Conservation (phyloP, 2,797 vertebrate genomes). For the Nannoperca obscura region DNA sequence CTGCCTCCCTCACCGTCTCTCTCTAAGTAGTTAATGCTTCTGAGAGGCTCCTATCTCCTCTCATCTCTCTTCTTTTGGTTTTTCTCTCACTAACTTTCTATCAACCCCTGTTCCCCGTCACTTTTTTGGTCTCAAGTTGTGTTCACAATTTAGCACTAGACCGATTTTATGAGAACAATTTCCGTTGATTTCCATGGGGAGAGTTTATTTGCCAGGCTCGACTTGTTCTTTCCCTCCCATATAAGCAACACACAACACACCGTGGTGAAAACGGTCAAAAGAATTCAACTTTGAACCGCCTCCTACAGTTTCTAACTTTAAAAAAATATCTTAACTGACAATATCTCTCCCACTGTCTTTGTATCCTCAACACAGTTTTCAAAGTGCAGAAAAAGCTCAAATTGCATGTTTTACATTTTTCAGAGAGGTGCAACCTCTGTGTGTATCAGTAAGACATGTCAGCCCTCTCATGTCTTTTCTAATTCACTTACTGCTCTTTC, state of each 20-base stretch:
- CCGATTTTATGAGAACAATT: neutral
- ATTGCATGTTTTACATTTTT: neutral
- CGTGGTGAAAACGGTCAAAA: neutral
- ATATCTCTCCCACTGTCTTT: neutral
- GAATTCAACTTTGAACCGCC: neutral
- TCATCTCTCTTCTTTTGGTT: conserved; percentile 37
- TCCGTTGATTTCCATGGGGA: neutral
- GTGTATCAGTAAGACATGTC: neutral
- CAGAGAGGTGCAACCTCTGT: neutral
- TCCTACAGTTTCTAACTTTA: neutral
- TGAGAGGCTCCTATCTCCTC: conserved; percentile 46
- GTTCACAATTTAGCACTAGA: conserved; percentile 2
- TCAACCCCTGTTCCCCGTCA: conserved; percentile 1
- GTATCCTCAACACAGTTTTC: neutral
- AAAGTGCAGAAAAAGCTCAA: neutral
- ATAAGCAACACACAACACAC: neutral
- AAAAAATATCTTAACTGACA: neutral
- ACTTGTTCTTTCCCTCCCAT: neutral
- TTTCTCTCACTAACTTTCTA: conserved; percentile 28
- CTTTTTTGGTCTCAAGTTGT: conserved; percentile 17
- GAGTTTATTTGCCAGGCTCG: neutral
- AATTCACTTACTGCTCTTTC: neutral
- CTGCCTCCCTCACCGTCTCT: conserved; percentile 53
- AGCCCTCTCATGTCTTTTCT: neutral
- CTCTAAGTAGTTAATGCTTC: conserved; percentile 61